Base-by-base conservation (phyloP, 92 coral and sea anemone species). In the Micromussa lordhowensis region DNA sequence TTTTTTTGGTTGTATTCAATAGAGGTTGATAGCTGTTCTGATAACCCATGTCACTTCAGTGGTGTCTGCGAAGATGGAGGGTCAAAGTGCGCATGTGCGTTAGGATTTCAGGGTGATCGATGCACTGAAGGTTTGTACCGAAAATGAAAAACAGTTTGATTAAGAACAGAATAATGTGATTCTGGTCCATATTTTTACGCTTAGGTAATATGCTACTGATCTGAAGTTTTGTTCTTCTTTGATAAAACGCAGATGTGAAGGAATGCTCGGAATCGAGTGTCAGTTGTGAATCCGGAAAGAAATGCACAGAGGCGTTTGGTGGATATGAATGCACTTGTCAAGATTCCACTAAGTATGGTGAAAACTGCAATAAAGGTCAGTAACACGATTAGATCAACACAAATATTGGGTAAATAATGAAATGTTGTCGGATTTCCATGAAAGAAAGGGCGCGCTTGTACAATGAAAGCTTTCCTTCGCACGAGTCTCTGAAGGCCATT, bases 321-420 rank as follows among this genome's bases (percentile, higher is more conserved):
- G 88, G 79, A 2, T 77, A 72, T 31, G 81, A 72, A 34, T 84
- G 88, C 49, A 84, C 88, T 11, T 84, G 88, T 31, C 54, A 24
- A 55, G 81, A 84, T 32, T n/a, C 72, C 66, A 36, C 55, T 15
- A 73, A 19, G 49, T 84, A 72, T 31, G 79, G 88, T 21, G 77
- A 82, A 3, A 68, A 82, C 29, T 82, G 86, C 38, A 44, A 66
- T 44, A 66, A 82, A 82, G 86, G 86, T 82, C 9, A 16, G 86
- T 26, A 34, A n/a, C 61, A 15, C 7, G 4, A 16, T 77, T 5
- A 51, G 13, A 15, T 14, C 14, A 4, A 3, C 59, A 68, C 48
- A 40, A 40, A 40, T 40, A 40, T 40, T 6, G 4, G 48, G 48
- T 40, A 40, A 40, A 40, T 18, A 54, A 54, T 54, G 61, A 11